A percentile compares a stretch with the other conserved stretches of the same genome.
Evolutionary conservation across 2,888 invertebrate genomes (phyloP).

Genomic region (Thera britannica): DNA sequence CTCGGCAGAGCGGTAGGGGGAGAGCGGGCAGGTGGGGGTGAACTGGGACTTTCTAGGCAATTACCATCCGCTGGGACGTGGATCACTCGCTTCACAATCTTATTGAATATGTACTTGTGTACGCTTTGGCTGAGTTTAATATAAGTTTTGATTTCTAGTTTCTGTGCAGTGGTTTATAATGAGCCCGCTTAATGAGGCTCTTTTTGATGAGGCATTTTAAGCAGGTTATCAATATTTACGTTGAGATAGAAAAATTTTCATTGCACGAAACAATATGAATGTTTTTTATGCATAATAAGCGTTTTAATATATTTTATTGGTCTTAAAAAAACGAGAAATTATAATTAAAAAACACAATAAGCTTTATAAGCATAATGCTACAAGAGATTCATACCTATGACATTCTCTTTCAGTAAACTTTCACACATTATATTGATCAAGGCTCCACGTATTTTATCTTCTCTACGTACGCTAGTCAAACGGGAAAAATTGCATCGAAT

Average conservation of each 20-base stretch:
- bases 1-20: conserved; percentile 36
- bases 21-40: conserved; percentile 44
- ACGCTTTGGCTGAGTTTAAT: conserved; percentile 31
- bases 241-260: too few species aligned
- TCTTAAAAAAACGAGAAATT: too few species aligned
- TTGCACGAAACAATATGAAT: too few species aligned
- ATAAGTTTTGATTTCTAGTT: conserved; percentile 29
- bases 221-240: not conserved
- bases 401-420: not conserved
- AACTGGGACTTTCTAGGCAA: conserved; percentile 77
- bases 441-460: not conserved
- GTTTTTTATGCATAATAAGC: too few species aligned
- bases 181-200: not conserved
- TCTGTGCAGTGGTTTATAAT: conserved; percentile 14
- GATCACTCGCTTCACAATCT: conserved; percentile 50
- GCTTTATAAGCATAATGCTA: too few species aligned
- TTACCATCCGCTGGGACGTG: conserved; percentile 66
- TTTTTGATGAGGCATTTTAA: not conserved
- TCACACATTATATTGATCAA: not conserved
- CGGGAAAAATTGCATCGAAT: conserved; percentile 19
- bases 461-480: conserved; percentile 3
- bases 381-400: too few species aligned
- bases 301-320: too few species aligned
- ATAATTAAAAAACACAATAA: too few species aligned
- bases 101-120: conserved; percentile 51